Base-by-base conservation (phyloP, 2,797 vertebrate genomes). In the Paramormyrops hopkinsi region DNA sequence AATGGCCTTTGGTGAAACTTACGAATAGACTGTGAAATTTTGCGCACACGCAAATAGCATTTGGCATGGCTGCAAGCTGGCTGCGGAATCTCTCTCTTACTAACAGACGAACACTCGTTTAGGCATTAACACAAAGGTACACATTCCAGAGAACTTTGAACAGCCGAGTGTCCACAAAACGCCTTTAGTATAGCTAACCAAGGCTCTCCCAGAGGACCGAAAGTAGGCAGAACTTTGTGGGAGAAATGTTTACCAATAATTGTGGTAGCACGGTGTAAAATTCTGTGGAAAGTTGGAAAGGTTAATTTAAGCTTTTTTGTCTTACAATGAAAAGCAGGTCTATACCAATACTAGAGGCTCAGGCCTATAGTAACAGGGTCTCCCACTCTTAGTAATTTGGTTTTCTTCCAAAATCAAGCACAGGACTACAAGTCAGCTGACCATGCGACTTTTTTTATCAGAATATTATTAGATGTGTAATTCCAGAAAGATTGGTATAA, bases 1-100 rank as follows among this genome's bases (percentile, higher is more conserved):
- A 86, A 54, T 86, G 51, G 50, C 50, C 50, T 54, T 86, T 41
- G 51, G n/a, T 86, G 85, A 86, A 25, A 56, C 22, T 54, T 86
- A 37, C 59, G 29, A 86, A 56, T 37, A 86, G 85, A 54, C 85
- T 59, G 44, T 50, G 25, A 86, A 86, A 59, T 86, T 86, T 56
- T 86, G 85, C 37, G 2, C 14, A 4, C 17, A 9, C 44, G 22
- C 82, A 84, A 50, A 25, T 48, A 84, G 82, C 82, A 41, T 46
- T 41, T 46, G 44, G 14, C 76, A 7, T 22, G 17, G 44, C 76
- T 1, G 41, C 14, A 19, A 3, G 19, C 33, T 17, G 17, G 7
- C n/a, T n/a, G 19, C 11, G 1, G 41, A 22, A 22, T 25, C 46
- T 25, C 79, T 25, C 19, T 84, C 84, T 54, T 33, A 62, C 88